phyloP scores from a whole-genome alignment of 2,797 vertebrate species.

The Tapera naevia region DNA sequence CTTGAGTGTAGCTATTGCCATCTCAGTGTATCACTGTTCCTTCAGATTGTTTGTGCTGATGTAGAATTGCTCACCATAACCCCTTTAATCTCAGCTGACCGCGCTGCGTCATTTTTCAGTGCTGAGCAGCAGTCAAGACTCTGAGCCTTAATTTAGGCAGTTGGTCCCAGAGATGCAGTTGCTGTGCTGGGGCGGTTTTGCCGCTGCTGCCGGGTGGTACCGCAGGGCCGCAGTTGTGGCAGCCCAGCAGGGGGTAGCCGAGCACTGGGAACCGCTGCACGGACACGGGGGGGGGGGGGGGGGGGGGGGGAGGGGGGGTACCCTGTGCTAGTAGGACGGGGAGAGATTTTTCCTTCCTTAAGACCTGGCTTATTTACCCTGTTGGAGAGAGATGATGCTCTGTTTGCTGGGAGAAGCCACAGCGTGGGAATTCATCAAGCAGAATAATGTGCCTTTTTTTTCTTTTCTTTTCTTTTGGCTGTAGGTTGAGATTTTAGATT shows the following conservation, averaged over 20 bases:
- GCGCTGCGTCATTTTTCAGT: neutral
- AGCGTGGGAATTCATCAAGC: fast-evolving
- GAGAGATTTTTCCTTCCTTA: neutral
- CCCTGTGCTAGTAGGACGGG: neutral
- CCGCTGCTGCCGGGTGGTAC: neutral
- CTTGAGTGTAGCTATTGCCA: neutral
- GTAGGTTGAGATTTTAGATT: neutral
- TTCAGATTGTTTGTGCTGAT: neutral
- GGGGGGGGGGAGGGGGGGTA: no score
- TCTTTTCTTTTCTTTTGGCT: neutral
- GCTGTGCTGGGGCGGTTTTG: neutral
- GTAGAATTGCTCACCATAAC: neutral
- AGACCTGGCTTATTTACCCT: neutral
- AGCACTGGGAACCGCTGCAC: slow-evolving; percentile 81
- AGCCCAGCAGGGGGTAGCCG: slow-evolving; percentile 97
- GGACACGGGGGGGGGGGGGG: neutral
- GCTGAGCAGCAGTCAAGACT: neutral
- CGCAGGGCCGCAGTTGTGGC: slow-evolving; percentile 42
- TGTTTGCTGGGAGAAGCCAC: neutral
- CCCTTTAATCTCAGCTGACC: neutral
- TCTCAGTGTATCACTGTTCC: neutral
- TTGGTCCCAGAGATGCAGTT: neutral
- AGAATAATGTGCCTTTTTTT: neutral
- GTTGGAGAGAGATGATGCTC: neutral
- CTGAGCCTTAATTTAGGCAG: neutral